Conservation (phyloP, 2,888 invertebrate species). For the Heliothis peltigera region DNA sequence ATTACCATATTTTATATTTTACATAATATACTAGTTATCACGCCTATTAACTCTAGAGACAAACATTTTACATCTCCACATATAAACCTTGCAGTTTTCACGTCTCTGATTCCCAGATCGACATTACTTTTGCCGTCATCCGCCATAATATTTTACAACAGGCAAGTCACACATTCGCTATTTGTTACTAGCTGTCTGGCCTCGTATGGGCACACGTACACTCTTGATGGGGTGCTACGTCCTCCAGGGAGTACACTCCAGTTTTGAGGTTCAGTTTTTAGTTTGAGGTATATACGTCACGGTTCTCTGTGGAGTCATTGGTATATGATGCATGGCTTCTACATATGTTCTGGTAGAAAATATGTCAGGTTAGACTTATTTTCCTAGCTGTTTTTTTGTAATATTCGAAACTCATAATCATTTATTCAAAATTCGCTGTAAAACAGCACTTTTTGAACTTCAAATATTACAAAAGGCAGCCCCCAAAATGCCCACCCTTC, state of each 20-base stretch:
- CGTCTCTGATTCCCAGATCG: constrained; percentile 20
- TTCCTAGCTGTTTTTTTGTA: too few relatives aligned
- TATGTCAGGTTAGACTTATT: too few relatives aligned
- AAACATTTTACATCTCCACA: background rate
- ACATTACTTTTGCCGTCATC: constrained; percentile 24
- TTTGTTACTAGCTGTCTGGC: constrained; percentile 50
- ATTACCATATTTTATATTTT: too few relatives aligned
- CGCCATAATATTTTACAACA: constrained; percentile 44
- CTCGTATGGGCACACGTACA: constrained; percentile 62
- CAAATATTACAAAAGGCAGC: too few relatives aligned
- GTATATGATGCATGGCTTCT: background rate
- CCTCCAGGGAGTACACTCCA: constrained; percentile 44
- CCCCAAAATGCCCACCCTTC: too few relatives aligned
- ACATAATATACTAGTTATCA: background rate
- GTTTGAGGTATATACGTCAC: constrained; percentile 3
- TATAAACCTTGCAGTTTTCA: background rate
- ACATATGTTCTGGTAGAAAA: too few relatives aligned
- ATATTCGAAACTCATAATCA: too few relatives aligned
- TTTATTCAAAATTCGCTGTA: too few relatives aligned
- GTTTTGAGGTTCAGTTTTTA: constrained; percentile 26
- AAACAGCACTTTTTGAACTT: too few relatives aligned
- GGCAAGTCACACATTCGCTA: constrained; percentile 50
- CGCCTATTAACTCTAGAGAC: background rate
- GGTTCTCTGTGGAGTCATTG: background rate
- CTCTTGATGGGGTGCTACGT: constrained; percentile 66